These are phyloP conservation scores for Gorilla gorilla DNA, from an alignment of 2,113 vertebrate species.

Conservation along the genomic window DNA sequence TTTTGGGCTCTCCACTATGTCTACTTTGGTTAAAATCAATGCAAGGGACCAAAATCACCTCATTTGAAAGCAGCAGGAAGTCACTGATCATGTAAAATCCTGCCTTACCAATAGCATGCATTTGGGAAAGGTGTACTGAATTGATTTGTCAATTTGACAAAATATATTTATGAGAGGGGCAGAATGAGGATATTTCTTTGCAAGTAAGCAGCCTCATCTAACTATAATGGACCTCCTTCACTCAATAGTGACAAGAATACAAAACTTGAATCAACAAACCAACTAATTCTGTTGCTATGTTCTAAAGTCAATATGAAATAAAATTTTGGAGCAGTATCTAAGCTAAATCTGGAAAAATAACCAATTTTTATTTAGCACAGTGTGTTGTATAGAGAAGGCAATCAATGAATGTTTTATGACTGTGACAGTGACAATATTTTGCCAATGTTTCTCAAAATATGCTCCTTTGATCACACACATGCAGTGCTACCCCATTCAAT, in stretches of 20 bases:
- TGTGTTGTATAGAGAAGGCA: not conserved
- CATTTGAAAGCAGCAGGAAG: constrained; percentile 45
- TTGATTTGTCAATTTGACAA: not conserved
- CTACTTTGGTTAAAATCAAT: constrained; percentile 46
- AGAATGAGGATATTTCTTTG: not conserved
- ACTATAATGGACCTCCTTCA: not conserved
- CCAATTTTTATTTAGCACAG: not conserved
- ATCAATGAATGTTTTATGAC: not conserved
- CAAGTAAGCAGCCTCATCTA: not conserved
- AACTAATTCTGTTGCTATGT: constrained; percentile 14
- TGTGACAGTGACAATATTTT: not conserved
- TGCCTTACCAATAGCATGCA: not conserved
- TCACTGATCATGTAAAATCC: not conserved
- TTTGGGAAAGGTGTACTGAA: constrained; percentile 17
- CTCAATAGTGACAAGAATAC: not conserved
- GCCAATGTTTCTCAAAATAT: not conserved
- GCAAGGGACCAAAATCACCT: not conserved
- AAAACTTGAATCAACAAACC: not conserved
- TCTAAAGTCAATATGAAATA: constrained; percentile 14
- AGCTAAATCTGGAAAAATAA: constrained; percentile 14
- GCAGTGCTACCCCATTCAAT: not conserved
- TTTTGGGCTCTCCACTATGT: not conserved
- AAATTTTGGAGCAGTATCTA: not conserved
- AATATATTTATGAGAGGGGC: not conserved
- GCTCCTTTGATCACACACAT: not conserved